Percentiles rank a stretch among this genome's conserved stretches.
Evolutionary conservation across 2,888 invertebrate species (phyloP).

Genomic region (Tryphoninae sp.): DNA sequence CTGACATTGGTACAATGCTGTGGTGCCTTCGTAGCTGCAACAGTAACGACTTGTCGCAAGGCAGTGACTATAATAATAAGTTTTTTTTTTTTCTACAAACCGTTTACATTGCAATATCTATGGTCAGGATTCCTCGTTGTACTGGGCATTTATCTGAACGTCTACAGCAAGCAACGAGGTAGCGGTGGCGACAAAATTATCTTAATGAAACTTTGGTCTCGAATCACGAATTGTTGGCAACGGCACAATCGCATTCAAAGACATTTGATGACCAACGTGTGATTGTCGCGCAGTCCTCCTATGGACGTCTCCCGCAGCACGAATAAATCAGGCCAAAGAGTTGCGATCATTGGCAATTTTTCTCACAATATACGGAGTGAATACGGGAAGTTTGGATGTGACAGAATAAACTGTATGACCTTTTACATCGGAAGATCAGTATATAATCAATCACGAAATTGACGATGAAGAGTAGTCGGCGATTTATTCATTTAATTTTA

Average conservation of each 20-base stretch:
- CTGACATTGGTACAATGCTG: conserved; percentile 93
- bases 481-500: conserved; percentile 48
- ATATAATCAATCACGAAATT: conserved; percentile 10
- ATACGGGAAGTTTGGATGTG: background rate
- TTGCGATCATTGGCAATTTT: background rate
- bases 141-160: conserved; percentile 96
- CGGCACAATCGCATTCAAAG: conserved; percentile 73
- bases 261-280: conserved; percentile 71
- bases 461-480: conserved; percentile 18
- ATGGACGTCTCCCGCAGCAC: background rate
- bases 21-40: conserved; percentile 96
- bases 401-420: conserved; percentile 2
- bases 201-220: conserved; percentile 63
- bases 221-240: conserved; percentile 67
- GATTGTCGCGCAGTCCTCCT: background rate
- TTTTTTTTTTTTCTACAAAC: conserved; percentile 96
- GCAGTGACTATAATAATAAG: conserved; percentile 96
- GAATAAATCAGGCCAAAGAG: background rate
- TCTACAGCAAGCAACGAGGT: conserved; percentile 88
- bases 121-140: conserved; percentile 96
- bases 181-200: conserved; percentile 54
- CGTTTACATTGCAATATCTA: conserved; percentile 94
- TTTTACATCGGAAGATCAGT: background rate
- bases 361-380: background rate
- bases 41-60: conserved; percentile 95